phyloP scores from a whole-genome alignment of 2,797 vertebrate genomes.

The Aulostomus chinensis region DNA sequence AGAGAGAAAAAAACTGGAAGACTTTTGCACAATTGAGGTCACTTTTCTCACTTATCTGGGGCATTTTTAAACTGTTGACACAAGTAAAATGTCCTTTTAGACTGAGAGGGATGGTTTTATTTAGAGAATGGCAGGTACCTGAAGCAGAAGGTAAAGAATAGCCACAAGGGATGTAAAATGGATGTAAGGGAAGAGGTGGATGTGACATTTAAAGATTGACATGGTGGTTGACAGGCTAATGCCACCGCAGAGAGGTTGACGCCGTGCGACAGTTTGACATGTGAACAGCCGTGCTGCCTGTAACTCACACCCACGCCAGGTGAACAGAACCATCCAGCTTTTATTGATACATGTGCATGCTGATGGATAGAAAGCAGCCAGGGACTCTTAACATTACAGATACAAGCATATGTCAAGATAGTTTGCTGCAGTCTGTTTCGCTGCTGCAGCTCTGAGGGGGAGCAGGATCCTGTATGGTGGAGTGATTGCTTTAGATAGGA shows the following conservation, averaged over 20 bases:
- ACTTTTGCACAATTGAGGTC: conserved; percentile 28
- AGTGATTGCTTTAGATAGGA: conserved; percentile 8
- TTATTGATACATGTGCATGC: not conserved
- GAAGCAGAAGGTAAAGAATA: conserved; percentile 11
- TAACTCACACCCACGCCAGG: conserved; percentile 11
- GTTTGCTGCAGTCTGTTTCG: not conserved
- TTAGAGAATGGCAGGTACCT: not conserved
- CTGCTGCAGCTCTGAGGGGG: not conserved
- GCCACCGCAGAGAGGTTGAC: conserved; percentile 14
- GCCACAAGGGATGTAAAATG: conserved; percentile 15
- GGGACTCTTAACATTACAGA: conserved; percentile 1
- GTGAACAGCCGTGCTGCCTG: conserved; percentile 24
- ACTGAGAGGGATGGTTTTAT: conserved; percentile 8
- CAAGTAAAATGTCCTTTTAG: conserved; percentile 8
- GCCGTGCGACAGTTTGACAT: conserved; percentile 48
- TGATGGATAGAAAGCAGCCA: not conserved
- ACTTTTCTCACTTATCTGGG: not conserved
- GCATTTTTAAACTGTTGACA: not conserved
- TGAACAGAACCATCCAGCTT: conserved; percentile 13
- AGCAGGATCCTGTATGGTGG: not conserved
- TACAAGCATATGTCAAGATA: no score
- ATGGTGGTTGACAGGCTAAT: conserved; percentile 19
- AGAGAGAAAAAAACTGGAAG: conserved; percentile 1
- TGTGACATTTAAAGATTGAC: no score
- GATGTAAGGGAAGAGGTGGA: conserved; percentile 15